Evolutionary conservation across 2,797 vertebrate genomes (phyloP).

Genomic region (Enteromius trimaculatus): DNA sequence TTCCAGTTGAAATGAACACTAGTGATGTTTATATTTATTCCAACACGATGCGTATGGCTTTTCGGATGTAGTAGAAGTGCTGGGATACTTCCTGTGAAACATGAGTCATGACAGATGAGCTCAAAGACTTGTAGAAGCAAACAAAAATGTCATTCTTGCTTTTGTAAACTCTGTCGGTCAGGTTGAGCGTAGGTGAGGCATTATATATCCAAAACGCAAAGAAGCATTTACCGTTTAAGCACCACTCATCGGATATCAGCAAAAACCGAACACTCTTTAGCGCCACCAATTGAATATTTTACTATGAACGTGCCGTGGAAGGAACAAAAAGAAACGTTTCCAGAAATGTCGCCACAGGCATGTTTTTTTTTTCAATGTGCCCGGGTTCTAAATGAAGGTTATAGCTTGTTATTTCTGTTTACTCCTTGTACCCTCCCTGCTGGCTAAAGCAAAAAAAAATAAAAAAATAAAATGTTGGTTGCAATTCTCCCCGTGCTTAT

Average conservation of each 20-base stretch:
- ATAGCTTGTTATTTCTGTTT: slow-evolving; percentile 68
- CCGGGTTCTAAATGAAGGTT: slow-evolving; percentile 33
- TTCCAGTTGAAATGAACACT: background rate
- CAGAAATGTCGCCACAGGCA: background rate
- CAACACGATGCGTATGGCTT: background rate
- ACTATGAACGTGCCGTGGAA: background rate
- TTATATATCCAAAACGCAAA: background rate
- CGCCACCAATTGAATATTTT: background rate
- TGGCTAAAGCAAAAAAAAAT: slow-evolving; percentile 46
- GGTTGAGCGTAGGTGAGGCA: background rate
- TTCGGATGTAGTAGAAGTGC: background rate
- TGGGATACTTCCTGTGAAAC: background rate
- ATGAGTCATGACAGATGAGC: background rate
- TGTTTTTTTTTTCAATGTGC: background rate
- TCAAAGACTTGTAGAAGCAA: background rate
- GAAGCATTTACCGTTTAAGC: background rate
- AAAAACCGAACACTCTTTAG: background rate
- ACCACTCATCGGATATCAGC: background rate
- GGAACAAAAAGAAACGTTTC: background rate
- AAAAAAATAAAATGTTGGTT: slow-evolving; percentile 49
- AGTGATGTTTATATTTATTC: background rate
- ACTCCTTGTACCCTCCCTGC: slow-evolving; percentile 61
- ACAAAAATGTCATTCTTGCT: background rate
- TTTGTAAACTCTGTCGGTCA: background rate
- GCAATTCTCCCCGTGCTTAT: slow-evolving; percentile 32